A percentile compares a stretch with the other conserved stretches of the same genome.
These are phyloP conservation scores for Hypocryptadius cinnamomeus DNA, from an alignment of 2,113 vertebrate genomes.

Conservation along the genomic window DNA sequence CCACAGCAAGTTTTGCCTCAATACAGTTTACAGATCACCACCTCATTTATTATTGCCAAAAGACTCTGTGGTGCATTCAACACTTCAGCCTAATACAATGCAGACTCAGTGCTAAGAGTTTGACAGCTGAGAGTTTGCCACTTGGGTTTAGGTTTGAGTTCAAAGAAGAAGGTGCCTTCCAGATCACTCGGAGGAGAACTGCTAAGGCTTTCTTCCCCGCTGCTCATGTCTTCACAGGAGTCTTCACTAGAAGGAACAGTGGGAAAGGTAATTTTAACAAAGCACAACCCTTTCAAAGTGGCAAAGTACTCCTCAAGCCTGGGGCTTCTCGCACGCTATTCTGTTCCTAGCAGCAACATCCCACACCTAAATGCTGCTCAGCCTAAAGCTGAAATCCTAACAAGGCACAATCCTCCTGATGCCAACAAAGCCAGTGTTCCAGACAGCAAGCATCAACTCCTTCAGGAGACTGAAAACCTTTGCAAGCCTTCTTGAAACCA, in stretches of 20 bases:
- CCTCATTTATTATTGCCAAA: slow-evolving; percentile 69
- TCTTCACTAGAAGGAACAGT: slow-evolving; percentile 78
- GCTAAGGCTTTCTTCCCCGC: slow-evolving; percentile 88
- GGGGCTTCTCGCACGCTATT: neutral
- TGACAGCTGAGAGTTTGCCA: slow-evolving; percentile 62
- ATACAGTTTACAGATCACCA: neutral
- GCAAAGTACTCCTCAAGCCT: neutral
- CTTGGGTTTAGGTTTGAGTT: slow-evolving; percentile 67
- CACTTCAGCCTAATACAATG: slow-evolving; percentile 30
- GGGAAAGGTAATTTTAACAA: neutral
- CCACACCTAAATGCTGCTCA: neutral
- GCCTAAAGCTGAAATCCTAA: neutral
- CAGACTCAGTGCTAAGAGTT: neutral
- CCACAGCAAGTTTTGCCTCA: slow-evolving; percentile 39
- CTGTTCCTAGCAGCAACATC: neutral
- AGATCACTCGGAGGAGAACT: slow-evolving; percentile 80
- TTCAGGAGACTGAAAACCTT: neutral
- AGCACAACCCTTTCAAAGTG: neutral
- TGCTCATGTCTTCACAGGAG: slow-evolving; percentile 89
- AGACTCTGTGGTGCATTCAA: neutral
- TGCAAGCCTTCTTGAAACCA: neutral
- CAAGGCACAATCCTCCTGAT: neutral
- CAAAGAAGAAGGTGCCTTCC: slow-evolving; percentile 84
- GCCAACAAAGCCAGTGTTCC: neutral
- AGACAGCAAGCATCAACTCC: neutral